A percentile compares a stretch with the other conserved stretches of the same genome.
Evolutionary conservation across 1,140 invertebrate genomes (phyloP).

Genomic region (Aplysia californica): DNA sequence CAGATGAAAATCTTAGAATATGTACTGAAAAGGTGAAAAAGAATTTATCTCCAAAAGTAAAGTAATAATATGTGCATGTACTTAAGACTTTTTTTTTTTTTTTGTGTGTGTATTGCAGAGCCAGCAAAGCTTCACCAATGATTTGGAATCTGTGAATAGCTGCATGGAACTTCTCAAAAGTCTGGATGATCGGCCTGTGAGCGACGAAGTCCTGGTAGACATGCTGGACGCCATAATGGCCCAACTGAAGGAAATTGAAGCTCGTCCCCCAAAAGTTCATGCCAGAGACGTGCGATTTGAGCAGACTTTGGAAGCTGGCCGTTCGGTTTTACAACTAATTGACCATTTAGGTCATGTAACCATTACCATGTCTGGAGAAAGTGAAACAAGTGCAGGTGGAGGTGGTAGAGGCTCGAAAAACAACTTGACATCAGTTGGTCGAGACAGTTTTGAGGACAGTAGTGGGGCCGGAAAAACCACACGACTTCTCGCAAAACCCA

Average conservation of each 20-base stretch:
- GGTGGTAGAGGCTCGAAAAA: no score
- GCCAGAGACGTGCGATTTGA: neutral
- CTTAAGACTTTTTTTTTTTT: no score
- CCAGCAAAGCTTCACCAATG: conserved; percentile 11
- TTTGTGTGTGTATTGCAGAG: no score
- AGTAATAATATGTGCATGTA: no score
- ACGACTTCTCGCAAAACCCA: no score
- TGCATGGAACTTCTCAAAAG: conserved; percentile 14
- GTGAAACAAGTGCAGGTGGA: neutral
- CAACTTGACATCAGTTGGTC: no score
- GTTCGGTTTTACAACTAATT: neutral
- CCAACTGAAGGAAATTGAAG: conserved; percentile 15
- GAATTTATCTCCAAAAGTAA: no score
- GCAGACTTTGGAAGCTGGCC: neutral
- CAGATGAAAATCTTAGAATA: no score
- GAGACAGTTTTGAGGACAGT: no score
- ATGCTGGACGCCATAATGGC: conserved; percentile 13
- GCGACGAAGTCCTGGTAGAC: neutral
- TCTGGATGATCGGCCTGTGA: neutral
- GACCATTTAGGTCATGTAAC: neutral
- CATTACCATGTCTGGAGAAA: neutral
- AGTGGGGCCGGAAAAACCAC: no score
- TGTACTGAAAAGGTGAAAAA: no score
- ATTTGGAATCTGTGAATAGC: conserved; percentile 17
- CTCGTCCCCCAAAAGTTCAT: neutral